Conservation (phyloP, 64 coral and sea anemone genomes). For the Orbicella faveolata region DNA sequence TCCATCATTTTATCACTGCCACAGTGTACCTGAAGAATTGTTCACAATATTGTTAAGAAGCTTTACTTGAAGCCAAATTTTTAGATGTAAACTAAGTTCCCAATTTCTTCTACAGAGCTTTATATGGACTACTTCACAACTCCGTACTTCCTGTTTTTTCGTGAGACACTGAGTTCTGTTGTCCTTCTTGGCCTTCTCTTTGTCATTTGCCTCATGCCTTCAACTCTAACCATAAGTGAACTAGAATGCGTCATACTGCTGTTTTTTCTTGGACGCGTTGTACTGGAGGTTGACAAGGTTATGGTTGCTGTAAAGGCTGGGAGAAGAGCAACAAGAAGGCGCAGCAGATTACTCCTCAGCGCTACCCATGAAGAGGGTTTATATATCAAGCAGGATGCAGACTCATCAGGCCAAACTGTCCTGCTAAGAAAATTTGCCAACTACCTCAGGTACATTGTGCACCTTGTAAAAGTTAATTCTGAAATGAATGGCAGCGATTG, state of each 20-base stretch:
- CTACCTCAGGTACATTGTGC: not conserved
- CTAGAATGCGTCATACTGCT: conserved; percentile 18
- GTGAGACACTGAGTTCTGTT: conserved; percentile 30
- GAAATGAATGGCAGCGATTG: too few relatives aligned
- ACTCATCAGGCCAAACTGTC: not conserved
- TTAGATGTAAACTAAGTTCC: not conserved
- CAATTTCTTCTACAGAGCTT: conserved; percentile 3
- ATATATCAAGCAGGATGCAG: not conserved
- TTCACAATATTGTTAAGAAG: not conserved
- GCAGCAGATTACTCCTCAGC: not conserved
- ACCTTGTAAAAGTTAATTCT: too few relatives aligned
- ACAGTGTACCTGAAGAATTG: too few relatives aligned
- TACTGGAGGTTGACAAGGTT: conserved; percentile 17
- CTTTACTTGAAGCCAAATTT: not conserved
- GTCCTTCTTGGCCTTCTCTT: conserved; percentile 41
- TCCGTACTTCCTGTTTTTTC: conserved; percentile 51
- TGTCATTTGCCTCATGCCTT: conserved; percentile 29
- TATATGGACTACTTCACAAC: conserved; percentile 25
- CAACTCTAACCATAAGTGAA: conserved; percentile 19
- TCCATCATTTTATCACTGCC: too few relatives aligned
- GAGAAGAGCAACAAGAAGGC: not conserved
- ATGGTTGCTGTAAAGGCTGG: not conserved
- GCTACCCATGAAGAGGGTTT: not conserved
- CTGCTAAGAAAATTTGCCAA: not conserved
- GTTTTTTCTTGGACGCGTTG: conserved; percentile 33